Base-by-base conservation (phyloP, 2,797 vertebrate genomes). In the Perodicticus potto region DNA sequence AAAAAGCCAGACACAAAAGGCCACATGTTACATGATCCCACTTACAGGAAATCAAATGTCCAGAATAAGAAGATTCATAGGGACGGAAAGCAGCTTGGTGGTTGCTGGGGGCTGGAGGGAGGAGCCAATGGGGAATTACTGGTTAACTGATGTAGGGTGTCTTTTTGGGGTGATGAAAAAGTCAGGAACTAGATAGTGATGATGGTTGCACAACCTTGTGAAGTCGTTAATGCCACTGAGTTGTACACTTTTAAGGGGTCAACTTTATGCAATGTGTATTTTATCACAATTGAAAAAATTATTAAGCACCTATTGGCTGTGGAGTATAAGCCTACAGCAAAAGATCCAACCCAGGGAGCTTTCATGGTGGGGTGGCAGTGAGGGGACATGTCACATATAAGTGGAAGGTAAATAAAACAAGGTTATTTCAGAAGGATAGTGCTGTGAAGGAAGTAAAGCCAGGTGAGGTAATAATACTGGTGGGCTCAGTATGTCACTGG, bases 61-160 rank as follows among this genome's bases (percentile, higher is more conserved):
- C 20, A 4, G 55, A 86, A 45, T 10, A 25, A 9, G 49, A 43
- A 59, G 20, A 17, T 43, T 27, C 16, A 0, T 8, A 34, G 59
- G 27, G n/a, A 8, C 25, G 12, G 43, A 2, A 7, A 32, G 25
- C 12, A 4, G 25, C 8, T 1, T 9, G 1, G 14, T 29, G 4
- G 4, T 25, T n/a, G 27, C 74, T 49, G 22, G 49, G 27, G 11
- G 17, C 4, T 3, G 3, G 2, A 49, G 3, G 14, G 0, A 0
- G 0, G 27, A 20, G 10, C n/a, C 3, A 1, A 1, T 22, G 25
- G 40, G 57, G n/a, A 29, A 53, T 20, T 20, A 29, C 27, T 69
- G 32, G 22, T 93, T 19, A 3, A 16, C 9, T 11, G 25, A 20
- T 8, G 0, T 0, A 23, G 22, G 27, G 32, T n/a, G n/a, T 55